Evolutionary conservation across 2,113 vertebrate species (phyloP), one percentile per base, ranked within the genome.

Genomic region (Oryzias curvinotus): DNA sequence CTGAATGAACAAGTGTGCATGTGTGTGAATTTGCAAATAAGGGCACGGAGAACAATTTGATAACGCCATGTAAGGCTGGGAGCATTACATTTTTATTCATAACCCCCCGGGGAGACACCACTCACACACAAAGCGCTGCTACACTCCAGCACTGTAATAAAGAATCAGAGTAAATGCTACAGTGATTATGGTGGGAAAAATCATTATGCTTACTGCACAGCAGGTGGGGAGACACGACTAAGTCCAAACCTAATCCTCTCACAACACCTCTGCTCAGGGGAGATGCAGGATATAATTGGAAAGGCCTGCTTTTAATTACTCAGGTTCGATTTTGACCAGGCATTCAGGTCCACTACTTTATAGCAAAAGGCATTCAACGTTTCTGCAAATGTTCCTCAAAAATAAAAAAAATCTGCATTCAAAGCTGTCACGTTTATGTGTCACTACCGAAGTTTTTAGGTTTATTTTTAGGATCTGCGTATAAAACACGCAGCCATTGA

Each of bases 201-300:
- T 59, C 57, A 57, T 76, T 60, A 62, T 66, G 75, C 53, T 64
- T 70, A 53, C 54, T 49, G 41, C 75, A 72, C 77, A 78, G 75
- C 67, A 77, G 75, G 72, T 65, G 74, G 71, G 45, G 68, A 71
- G 61, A 63, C 77, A 74, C 66, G 54, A 68, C 72, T 81, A 70
- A 77, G 70, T 78, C 77, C 75, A 52, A 41, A 54, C 69, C 53
- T 82, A 78, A 86, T 80, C 74, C 73, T 56, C 75, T 52, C 19
- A 41, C 51, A 25, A 73, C 60, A 75, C 59, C 55, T 60, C 71
- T 30, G 28, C 60, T 66, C 57, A 52, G 62, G 56, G 26, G 51
- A 68, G 47, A 57, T 55, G 50, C 41, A 30, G 48, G 52, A 59
- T 21, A 14, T 5, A 63, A 60, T 73, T 57, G 63, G 54, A 45